These are phyloP conservation scores for Tachystola acroxantha DNA, from an alignment of 2,888 invertebrate genomes.

Conservation along the genomic window DNA sequence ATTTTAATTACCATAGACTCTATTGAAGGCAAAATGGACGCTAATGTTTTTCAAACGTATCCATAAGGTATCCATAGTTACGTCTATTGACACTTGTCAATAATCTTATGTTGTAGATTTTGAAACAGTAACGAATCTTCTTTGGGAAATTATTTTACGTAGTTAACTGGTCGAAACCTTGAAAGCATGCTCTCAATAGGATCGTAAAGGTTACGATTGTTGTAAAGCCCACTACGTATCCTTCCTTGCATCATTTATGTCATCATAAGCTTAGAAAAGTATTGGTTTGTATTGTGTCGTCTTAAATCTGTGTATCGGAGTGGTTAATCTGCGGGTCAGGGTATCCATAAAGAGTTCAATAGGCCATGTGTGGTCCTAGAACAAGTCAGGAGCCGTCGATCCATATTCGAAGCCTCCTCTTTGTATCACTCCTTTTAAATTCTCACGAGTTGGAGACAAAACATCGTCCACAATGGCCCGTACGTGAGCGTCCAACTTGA, in stretches of 20 bases:
- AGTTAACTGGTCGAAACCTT: too few species aligned
- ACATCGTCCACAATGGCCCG: conserved; percentile 47
- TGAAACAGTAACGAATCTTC: too few species aligned
- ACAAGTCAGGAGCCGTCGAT: conserved; percentile 48
- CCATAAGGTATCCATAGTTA: too few species aligned
- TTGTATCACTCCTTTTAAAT: conserved; percentile 54
- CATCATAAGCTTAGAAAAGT: conserved; percentile 2
- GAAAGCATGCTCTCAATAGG: too few species aligned
- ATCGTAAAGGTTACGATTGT: neutral
- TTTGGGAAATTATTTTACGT: too few species aligned
- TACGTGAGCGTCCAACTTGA: conserved; percentile 62
- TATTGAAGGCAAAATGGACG: too few species aligned
- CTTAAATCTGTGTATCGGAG: conserved; percentile 23
- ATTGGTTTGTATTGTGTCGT: conserved; percentile 18
- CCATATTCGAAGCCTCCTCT: conserved; percentile 44
- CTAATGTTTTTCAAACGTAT: too few species aligned
- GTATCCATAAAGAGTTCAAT: conserved; percentile 24
- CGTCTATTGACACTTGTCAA: too few species aligned
- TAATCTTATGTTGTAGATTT: too few species aligned
- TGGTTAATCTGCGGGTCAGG: conserved; percentile 16
- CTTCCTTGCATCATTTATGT: neutral
- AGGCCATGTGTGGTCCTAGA: conserved; percentile 58
- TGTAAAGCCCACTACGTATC: neutral
- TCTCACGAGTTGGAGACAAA: conserved; percentile 72
- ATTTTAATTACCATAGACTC: too few species aligned